Evolutionary conservation across 2,797 vertebrate species (phyloP), one percentile per base, ranked within the genome.

Genomic region (Leptoclinus maculatus): DNA sequence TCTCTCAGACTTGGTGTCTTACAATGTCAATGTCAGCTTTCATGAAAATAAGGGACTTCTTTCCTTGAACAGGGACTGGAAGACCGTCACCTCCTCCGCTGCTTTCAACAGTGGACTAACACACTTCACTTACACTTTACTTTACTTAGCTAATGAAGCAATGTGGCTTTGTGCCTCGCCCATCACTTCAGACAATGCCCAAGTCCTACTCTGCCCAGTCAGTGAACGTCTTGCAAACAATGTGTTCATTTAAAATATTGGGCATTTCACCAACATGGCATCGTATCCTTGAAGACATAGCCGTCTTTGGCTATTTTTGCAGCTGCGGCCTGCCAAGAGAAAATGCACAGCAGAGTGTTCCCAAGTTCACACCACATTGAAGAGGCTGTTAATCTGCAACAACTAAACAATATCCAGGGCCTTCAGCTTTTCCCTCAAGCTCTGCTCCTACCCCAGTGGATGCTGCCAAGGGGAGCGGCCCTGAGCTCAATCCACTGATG

Each of bases 261-360:
- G 54, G 39, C 84, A 29, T 76, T 75, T 32, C 36, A 62, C 34
- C 80, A 83, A 41, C 74, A 73, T 80, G 66, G 29, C 74, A 57
- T 25, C 13, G 13, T 38, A 34, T 62, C 34, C 74, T 85, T 87
- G 78, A 78, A 81, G 80, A 84, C 53, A 65, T 63, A 53, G 66
- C 80, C 79, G 71, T 85, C 49, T 66, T 71, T 62, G 45, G 72
- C 39, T 63, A 19, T 43, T 49, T 32, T 67, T 54, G 65, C 72
- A 70, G 64, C 56, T 71, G 62, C 47, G 11, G 39, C 62, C 56
- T 78, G 79, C 79, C 73, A 79, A 84, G 65, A 74, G 74, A 43
- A 70, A 27, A 63, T 53, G 21, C 71, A 39, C 66, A 25, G 49
- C 4, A 21, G 47, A 21, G 47, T 71, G 62, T 60, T 78, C 27